A percentile compares a stretch with the other conserved stretches of the same genome.
Evolutionary conservation across 2,888 invertebrate species (phyloP).

Genomic region (Sesamia inferens): DNA sequence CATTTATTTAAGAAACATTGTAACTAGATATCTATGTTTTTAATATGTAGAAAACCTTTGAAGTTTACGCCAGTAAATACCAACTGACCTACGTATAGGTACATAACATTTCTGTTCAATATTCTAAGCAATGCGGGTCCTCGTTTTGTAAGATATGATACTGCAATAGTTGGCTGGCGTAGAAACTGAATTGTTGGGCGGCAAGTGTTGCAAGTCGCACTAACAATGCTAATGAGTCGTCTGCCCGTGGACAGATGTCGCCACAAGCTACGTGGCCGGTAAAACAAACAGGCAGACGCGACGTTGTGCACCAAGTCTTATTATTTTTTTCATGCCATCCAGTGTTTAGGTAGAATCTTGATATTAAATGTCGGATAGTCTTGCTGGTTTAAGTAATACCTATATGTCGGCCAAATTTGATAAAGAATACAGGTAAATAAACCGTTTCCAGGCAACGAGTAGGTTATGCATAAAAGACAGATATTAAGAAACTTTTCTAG

Average conservation of each 20-base stretch:
- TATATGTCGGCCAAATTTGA: too few relatives aligned
- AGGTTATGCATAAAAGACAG: too few relatives aligned
- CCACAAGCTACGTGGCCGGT: conserved; percentile 36
- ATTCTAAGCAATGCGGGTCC: conserved; percentile 43
- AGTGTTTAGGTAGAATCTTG: conserved; percentile 8
- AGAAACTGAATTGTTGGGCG: conserved; percentile 35
- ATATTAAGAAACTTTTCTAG: too few relatives aligned
- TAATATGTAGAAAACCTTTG: neutral
- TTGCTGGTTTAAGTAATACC: neutral
- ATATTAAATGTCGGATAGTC: conserved; percentile 2
- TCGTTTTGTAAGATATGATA: conserved; percentile 34
- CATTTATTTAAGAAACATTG: neutral
- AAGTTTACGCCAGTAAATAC: neutral
- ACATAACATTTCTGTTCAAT: conserved; percentile 15
- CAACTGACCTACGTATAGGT: neutral
- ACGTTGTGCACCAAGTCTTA: conserved; percentile 35
- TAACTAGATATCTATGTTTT: neutral
- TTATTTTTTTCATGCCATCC: conserved; percentile 24
- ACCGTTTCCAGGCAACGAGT: too few relatives aligned
- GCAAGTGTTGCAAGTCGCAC: conserved; percentile 46
- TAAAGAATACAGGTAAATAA: too few relatives aligned
- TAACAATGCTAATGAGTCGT: conserved; percentile 75
- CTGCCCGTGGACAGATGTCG: conserved; percentile 69
- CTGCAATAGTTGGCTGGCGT: conserved; percentile 40
- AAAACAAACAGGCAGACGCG: conserved; percentile 43